Evolutionary conservation across 2,797 vertebrate genomes (phyloP), one percentile per base, ranked within the genome.

Genomic region (Artibeus jamaicensis): DNA sequence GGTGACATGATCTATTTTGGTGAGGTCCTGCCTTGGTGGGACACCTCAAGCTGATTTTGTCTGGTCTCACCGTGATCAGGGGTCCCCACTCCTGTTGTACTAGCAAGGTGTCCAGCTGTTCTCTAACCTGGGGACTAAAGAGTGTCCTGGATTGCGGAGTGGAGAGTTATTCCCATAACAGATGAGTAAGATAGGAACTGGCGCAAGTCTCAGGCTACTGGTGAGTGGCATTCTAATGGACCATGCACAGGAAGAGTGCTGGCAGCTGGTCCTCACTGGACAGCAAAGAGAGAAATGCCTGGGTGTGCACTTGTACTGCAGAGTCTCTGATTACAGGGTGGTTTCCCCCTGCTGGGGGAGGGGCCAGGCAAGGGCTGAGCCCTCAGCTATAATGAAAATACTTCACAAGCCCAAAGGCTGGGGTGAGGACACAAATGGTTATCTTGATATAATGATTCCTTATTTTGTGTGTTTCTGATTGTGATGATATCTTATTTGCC

Each of bases 401-500:
- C 65, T 81, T 91, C 24, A 7, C 46, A 65, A 71, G 67, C 71
- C 32, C 42, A 29, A 29, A 83, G 19, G 4, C 44, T 39, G 8
- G 32, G 4, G 2, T 76, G 14, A 12, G 37, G 21, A 67, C 3
- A 10, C 18, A 74, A 73, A 65, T 79, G 32, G 53, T 79, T 78
- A 29, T 48, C 67, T 90, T 59, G n/a, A 39, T 34, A 19, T 37
- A 18, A 22, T 39, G 21, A 0, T 68, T 62, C 48, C n/a, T 92
- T 71, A 44, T 68, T 89, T 95, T 55, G 37, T 55, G 18, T 32
- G 34, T 29, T 26, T 68, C n/a, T 71, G 46, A 46, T 57, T 39
- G 10, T 94, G 65, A 73, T 62, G 68, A 37, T 68, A 86, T 82
- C 16, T 48, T 62, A 24, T 78, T 94, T 81, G 44, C 18, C 65